phyloP scores from a whole-genome alignment of 2,888 invertebrate genomes.

The Eristalinus aeneus region DNA sequence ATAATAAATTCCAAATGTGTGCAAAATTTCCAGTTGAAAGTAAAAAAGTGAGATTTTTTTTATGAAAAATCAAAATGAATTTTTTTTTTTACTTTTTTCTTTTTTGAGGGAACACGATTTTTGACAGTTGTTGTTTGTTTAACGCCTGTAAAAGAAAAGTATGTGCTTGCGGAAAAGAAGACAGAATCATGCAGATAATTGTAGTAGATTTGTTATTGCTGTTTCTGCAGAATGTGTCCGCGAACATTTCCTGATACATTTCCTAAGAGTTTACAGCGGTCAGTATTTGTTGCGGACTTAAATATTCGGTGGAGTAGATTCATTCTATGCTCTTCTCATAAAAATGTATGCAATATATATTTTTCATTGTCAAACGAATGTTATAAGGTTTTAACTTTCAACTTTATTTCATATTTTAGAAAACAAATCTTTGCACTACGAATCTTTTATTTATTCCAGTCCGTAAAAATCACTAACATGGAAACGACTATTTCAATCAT shows the following conservation, averaged over 20 bases:
- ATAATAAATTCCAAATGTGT: conserved; percentile 68
- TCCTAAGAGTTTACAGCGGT: conserved; percentile 43
- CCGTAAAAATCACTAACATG: neutral
- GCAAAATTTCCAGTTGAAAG: conserved; percentile 66
- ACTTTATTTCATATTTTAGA: no score
- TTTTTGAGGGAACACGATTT: conserved; percentile 71
- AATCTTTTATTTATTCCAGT: no score
- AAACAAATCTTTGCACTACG: no score
- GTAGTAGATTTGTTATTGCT: conserved; percentile 46
- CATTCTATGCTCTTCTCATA: no score
- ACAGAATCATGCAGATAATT: conserved; percentile 23
- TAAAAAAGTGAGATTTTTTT: conserved; percentile 69
- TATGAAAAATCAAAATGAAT: conserved; percentile 68
- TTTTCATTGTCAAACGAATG: no score
- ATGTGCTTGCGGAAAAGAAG: conserved; percentile 46
- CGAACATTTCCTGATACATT: conserved; percentile 16
- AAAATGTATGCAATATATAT: no score
- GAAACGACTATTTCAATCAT: neutral
- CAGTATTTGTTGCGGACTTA: neutral
- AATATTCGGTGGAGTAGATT: neutral
- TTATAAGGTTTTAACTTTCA: no score
- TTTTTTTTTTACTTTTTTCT: conserved; percentile 67
- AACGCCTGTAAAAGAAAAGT: conserved; percentile 72
- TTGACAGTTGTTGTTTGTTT: conserved; percentile 75
- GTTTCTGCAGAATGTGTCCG: conserved; percentile 28